A percentile compares a stretch with the other conserved stretches of the same genome.
phyloP scores from a whole-genome alignment of 2,888 invertebrate species.

The Chromoteleia sp. region DNA sequence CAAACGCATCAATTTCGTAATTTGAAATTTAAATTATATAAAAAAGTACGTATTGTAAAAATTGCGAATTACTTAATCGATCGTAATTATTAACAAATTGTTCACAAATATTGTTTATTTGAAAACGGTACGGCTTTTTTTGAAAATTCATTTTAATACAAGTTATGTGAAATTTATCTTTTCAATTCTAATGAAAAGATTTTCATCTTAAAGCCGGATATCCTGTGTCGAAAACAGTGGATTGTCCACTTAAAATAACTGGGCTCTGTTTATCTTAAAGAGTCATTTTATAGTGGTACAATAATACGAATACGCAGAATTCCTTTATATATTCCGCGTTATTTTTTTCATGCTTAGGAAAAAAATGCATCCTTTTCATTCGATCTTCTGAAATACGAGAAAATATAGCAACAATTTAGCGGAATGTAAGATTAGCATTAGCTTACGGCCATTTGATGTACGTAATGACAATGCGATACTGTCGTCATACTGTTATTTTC shows the following conservation, averaged over 20 bases:
- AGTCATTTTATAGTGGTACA: conserved; percentile 1
- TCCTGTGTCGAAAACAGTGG: conserved; percentile 28
- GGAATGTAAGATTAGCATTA: not conserved
- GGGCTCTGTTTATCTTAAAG: conserved; percentile 21
- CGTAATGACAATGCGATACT: too few relatives aligned
- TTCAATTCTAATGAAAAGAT: conserved; percentile 10
- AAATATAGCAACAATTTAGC: not conserved
- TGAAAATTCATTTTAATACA: not conserved
- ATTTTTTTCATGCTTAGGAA: not conserved
- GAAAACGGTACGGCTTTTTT: too few relatives aligned
- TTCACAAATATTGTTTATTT: too few relatives aligned
- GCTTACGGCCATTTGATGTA: too few relatives aligned
- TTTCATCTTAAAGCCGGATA: conserved; percentile 19
- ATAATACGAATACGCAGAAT: conserved; percentile 20
- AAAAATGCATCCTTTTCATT: not conserved
- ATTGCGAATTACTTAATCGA: too few relatives aligned
- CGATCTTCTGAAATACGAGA: not conserved
- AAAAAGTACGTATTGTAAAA: too few relatives aligned
- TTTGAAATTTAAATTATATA: too few relatives aligned
- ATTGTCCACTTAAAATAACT: conserved; percentile 26
- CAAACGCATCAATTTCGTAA: too few relatives aligned
- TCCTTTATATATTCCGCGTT: not conserved
- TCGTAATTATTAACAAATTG: too few relatives aligned
- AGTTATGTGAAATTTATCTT: not conserved
- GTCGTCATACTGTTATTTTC: too few relatives aligned